phyloP scores from a whole-genome alignment of 2,113 vertebrate genomes.

The Zonotrichia leucophrys region DNA sequence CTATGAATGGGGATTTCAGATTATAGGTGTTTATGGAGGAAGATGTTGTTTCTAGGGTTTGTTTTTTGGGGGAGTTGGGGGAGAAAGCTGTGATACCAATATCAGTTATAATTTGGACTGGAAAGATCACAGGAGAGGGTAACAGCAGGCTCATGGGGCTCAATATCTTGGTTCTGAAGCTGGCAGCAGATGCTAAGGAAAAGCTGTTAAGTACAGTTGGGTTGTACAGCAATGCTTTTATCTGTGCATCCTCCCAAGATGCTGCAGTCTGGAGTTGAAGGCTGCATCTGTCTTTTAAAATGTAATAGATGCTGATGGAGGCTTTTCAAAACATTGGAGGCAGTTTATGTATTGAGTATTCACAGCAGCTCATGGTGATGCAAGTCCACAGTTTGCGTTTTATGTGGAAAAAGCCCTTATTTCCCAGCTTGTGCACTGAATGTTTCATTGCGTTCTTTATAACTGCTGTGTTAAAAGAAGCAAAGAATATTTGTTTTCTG shows the following conservation, averaged over 20 bases:
- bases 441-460: background rate
- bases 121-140: background rate
- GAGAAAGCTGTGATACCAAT: background rate
- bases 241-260: background rate
- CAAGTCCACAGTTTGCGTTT: background rate
- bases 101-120: background rate
- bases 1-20: background rate
- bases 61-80: rapidly evolving
- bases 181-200: background rate
- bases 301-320: background rate
- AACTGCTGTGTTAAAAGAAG: background rate
- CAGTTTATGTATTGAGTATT: background rate
- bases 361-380: background rate
- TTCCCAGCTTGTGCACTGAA: background rate
- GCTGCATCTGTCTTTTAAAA: background rate
- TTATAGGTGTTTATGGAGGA: rapidly evolving
- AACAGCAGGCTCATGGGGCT: background rate
- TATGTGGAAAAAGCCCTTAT: background rate
- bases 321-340: background rate
- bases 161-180: background rate
- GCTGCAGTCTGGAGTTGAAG: background rate
- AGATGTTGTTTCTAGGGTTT: rapidly evolving
- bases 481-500: background rate
- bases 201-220: background rate
- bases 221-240: background rate